Conservation (phyloP, 2,113 vertebrate species). For the Perognathus longimembris region DNA sequence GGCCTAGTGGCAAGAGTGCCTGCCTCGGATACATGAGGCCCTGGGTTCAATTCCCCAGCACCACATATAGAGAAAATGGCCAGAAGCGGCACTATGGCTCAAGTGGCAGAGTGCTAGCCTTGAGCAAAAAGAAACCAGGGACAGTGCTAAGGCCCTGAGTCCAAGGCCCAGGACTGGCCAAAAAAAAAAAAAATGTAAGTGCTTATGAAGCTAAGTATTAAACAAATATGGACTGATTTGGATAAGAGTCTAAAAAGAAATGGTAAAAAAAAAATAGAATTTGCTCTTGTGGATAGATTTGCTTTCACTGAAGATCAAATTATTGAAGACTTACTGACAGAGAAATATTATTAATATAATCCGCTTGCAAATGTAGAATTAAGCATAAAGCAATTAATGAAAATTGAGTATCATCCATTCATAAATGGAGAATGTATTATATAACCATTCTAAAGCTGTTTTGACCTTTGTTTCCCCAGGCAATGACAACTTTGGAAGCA, state of each 20-base stretch:
- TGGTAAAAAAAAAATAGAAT: slow-evolving; percentile 50
- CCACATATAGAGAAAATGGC: too few species aligned
- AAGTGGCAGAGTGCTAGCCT: too few species aligned
- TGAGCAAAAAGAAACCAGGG: too few species aligned
- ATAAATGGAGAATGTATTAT: slow-evolving; percentile 36
- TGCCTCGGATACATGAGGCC: too few species aligned
- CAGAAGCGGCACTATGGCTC: too few species aligned
- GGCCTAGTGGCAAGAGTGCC: too few species aligned
- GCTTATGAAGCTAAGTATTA: slow-evolving; percentile 38
- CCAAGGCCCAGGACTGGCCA: too few species aligned
- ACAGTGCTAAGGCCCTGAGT: too few species aligned
- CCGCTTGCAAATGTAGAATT: slow-evolving; percentile 47
- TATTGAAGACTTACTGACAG: slow-evolving; percentile 51
- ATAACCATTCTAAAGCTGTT: slow-evolving; percentile 53
- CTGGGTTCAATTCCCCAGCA: too few species aligned
- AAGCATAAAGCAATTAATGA: slow-evolving; percentile 71
- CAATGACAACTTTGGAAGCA: slow-evolving; percentile 53
- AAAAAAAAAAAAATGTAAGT: too few species aligned
- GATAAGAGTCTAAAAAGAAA: slow-evolving; percentile 60
- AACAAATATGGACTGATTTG: slow-evolving; percentile 36
- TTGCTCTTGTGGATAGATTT: slow-evolving; percentile 8
- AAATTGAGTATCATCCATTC: slow-evolving; percentile 60
- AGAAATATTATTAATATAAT: slow-evolving; percentile 58
- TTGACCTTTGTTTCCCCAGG: slow-evolving; percentile 62
- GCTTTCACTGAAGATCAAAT: slow-evolving; percentile 57